Conservation (phyloP, 2,888 invertebrate genomes). For the Xestobium rufovillosum region DNA sequence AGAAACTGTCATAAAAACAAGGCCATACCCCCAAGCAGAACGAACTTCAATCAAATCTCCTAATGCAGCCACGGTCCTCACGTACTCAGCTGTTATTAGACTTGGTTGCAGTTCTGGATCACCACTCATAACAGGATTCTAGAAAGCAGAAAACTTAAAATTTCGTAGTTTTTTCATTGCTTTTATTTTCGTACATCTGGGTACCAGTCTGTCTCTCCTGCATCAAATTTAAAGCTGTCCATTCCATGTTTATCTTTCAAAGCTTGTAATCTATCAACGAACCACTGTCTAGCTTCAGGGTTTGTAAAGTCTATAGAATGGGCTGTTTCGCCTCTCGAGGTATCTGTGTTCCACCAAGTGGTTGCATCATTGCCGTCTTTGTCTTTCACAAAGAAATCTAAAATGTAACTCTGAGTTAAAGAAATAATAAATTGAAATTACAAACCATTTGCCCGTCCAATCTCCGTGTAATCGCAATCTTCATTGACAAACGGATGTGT, state of each 20-base stretch:
- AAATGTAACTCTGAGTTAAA: no score
- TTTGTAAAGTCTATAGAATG: constrained; percentile 69
- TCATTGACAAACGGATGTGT: constrained; percentile 79
- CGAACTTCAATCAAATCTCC: constrained; percentile 63
- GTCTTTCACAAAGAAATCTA: constrained; percentile 48
- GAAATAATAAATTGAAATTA: no score
- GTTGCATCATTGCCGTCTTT: constrained; percentile 46
- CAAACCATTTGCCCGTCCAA: constrained; percentile 23
- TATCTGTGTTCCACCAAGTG: constrained; percentile 47
- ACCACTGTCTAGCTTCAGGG: constrained; percentile 55
- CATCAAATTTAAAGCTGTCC: constrained; percentile 74
- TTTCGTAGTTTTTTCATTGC: no score
- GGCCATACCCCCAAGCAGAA: no score
- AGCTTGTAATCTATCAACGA: constrained; percentile 43
- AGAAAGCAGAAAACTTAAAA: no score
- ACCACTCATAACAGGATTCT: constrained; percentile 52
- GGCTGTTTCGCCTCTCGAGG: constrained; percentile 46
- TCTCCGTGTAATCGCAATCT: constrained; percentile 56
- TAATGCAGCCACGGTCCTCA: constrained; percentile 50
- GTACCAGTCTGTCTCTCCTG: constrained; percentile 66
- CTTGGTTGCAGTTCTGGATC: constrained; percentile 51
- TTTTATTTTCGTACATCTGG: no score
- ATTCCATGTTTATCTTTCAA: constrained; percentile 57
- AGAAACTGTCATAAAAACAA: no score
- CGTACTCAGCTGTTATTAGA: constrained; percentile 50